Evolutionary conservation across 2,113 vertebrate genomes (phyloP).

Genomic region (Paramormyrops kingsleyae): DNA sequence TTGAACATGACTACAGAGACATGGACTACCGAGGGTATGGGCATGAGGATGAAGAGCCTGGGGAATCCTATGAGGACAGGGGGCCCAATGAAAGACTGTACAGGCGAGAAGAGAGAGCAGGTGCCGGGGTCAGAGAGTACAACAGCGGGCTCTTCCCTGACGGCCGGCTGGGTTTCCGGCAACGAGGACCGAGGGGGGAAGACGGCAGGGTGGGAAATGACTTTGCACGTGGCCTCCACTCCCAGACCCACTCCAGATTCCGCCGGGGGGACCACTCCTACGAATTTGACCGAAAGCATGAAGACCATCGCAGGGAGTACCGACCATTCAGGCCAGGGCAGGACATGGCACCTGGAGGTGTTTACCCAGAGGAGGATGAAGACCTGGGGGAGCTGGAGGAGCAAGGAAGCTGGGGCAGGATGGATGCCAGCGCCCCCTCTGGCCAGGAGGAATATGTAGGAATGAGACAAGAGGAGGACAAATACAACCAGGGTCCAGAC

Average conservation of each 20-base stretch:
- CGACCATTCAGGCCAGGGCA: conserved; percentile 37
- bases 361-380: conserved; percentile 37
- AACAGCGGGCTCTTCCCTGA: conserved; percentile 38
- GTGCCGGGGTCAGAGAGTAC: conserved; percentile 35
- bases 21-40: conserved; percentile 72
- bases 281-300: conserved; percentile 24
- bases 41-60: conserved; percentile 50
- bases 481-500: conserved; percentile 37
- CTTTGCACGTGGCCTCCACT: conserved; percentile 33
- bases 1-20: conserved; percentile 75
- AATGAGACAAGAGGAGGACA: conserved; percentile 48
- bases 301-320: conserved; percentile 43
- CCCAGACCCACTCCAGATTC: conserved; percentile 33
- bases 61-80: conserved; percentile 43
- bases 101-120: conserved; percentile 30
- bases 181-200: conserved; percentile 30
- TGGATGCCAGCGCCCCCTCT: conserved; percentile 21
- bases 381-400: conserved; percentile 35
- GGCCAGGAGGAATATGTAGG: conserved; percentile 41
- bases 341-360: conserved; percentile 34
- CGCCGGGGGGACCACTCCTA: conserved; percentile 39
- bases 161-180: conserved; percentile 27
- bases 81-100: conserved; percentile 49
- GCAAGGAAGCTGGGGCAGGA: conserved; percentile 34
- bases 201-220: conserved; percentile 33